Percentiles rank a stretch among this genome's conserved stretches.
Conservation (phyloP, 2,113 vertebrate species). For the Pseudorasbora parva region DNA sequence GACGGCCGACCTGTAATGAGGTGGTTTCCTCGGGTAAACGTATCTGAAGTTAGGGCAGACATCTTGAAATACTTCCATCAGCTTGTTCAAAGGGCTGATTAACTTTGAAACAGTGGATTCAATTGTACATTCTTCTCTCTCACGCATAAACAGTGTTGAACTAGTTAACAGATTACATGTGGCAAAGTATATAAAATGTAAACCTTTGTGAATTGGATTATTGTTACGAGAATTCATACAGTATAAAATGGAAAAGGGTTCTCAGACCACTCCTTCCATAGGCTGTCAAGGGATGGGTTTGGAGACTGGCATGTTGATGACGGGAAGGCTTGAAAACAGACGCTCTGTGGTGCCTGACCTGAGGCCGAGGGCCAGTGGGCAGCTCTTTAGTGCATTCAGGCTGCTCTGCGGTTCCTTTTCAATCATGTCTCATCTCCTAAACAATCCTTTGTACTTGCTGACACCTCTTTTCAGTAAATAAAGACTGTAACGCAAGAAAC, state of each 20-base stretch:
- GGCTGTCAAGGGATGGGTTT: neutral
- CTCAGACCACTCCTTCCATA: neutral
- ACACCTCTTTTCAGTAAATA: conserved; percentile 63
- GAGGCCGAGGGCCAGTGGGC: conserved; percentile 67
- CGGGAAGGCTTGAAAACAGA: conserved; percentile 87
- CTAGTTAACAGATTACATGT: neutral
- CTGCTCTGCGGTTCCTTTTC: conserved; percentile 63
- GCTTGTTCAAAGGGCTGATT: conserved; percentile 33
- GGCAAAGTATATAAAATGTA: neutral
- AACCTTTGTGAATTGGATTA: conserved; percentile 17
- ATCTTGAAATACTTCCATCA: conserved; percentile 74
- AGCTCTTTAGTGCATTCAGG: conserved; percentile 93
- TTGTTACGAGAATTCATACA: neutral
- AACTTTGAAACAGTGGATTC: neutral
- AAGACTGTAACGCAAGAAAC: conserved; percentile 60
- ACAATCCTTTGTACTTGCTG: conserved; percentile 54
- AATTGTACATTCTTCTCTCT: neutral
- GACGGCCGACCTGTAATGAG: conserved; percentile 85
- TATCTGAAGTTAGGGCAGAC: conserved; percentile 76
- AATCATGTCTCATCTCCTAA: conserved; percentile 61
- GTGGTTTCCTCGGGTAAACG: conserved; percentile 81
- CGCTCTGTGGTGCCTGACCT: conserved; percentile 75
- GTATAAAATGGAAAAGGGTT: neutral
- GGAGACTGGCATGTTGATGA: conserved; percentile 80
- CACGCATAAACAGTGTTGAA: neutral